A percentile compares a stretch with the other conserved stretches of the same genome.
Evolutionary conservation across 2,888 invertebrate species (phyloP).

Genomic region (Alloscopus bannaensis): DNA sequence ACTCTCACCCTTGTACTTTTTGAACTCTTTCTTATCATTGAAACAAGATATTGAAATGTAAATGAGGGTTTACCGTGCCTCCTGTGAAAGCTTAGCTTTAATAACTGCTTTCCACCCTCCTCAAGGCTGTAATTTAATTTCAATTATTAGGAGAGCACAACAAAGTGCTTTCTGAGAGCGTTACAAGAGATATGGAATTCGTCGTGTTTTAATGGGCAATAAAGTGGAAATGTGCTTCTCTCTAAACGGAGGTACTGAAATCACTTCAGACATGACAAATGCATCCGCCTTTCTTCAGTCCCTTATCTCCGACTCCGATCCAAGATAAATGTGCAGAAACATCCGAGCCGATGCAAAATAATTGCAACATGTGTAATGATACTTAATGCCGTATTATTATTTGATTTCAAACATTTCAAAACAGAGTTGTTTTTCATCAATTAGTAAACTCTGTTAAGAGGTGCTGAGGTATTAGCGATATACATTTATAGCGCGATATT

Average conservation of each 20-base stretch:
- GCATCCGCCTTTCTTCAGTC: constrained; percentile 4
- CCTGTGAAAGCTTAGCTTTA: background rate
- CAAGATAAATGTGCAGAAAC: background rate
- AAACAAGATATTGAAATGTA: background rate
- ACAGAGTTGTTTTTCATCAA: background rate
- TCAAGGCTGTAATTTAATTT: background rate
- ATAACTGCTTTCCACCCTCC: background rate
- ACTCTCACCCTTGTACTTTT: background rate
- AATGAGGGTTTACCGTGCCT: background rate
- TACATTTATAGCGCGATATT: no score
- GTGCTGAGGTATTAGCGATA: no score
- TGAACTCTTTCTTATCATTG: background rate
- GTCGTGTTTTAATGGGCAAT: background rate
- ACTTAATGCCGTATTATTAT: background rate
- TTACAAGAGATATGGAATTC: background rate
- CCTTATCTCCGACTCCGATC: background rate
- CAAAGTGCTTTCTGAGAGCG: background rate
- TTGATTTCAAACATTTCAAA: background rate
- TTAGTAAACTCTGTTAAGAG: no score
- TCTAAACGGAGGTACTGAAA: no score
- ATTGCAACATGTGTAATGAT: background rate
- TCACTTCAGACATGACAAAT: constrained; percentile 13
- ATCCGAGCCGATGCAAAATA: background rate
- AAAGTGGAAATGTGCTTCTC: background rate
- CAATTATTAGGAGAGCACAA: background rate